These are phyloP conservation scores for Podarcis siculus DNA, from an alignment of 2,797 vertebrate genomes.

Conservation along the genomic window DNA sequence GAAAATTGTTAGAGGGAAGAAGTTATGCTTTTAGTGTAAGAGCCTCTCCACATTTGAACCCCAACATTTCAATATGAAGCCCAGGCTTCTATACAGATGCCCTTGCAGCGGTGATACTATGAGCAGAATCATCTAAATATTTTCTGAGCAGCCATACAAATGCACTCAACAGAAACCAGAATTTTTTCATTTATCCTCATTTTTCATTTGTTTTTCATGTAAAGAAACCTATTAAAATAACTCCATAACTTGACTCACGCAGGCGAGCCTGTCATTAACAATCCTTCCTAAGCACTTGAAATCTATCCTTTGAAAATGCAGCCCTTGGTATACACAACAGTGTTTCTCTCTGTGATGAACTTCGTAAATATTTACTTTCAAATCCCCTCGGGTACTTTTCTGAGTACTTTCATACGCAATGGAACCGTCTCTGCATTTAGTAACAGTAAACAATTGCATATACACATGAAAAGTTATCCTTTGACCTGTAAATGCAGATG, in stretches of 20 bases:
- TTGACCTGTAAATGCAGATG: conserved; percentile 4
- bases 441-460: conserved; percentile 15
- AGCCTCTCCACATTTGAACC: background rate
- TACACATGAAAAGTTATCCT: conserved; percentile 16
- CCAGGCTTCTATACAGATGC: background rate
- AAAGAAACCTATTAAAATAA: background rate
- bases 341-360: conserved; percentile 10
- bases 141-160: background rate
- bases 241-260: background rate
- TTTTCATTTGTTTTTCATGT: conserved; percentile 5
- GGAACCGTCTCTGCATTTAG: background rate
- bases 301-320: conserved; percentile 1
- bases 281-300: background rate
- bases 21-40: background rate
- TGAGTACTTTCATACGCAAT: conserved; percentile 11
- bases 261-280: background rate
- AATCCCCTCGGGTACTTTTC: background rate
- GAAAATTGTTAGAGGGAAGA: too few species aligned
- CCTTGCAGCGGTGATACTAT: background rate
- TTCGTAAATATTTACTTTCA: conserved; percentile 37
- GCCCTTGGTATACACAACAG: background rate
- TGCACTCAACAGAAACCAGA: background rate
- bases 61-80: background rate
- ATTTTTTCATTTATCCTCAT: background rate
- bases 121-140: background rate